A percentile compares a stretch with the other conserved stretches of the same genome.
These are phyloP conservation scores for Rousettus leschenaultii DNA, from an alignment of 2,113 vertebrate genomes.

Conservation along the genomic window DNA sequence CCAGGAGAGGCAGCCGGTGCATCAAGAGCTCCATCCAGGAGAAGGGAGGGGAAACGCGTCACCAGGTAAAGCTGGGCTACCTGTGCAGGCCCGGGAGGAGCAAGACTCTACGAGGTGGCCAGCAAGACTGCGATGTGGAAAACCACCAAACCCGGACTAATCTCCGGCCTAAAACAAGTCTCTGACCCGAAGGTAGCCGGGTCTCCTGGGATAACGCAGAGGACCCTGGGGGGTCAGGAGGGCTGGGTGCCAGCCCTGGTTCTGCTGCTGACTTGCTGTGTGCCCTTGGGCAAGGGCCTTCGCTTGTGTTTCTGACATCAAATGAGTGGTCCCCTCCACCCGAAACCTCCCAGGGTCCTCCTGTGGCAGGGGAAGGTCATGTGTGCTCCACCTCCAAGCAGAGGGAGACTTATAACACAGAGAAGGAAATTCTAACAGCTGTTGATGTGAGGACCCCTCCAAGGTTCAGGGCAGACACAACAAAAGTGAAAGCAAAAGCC, in stretches of 20 bases:
- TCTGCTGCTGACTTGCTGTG: not conserved
- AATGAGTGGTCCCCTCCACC: not conserved
- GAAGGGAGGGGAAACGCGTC: not conserved
- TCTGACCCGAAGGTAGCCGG: not conserved
- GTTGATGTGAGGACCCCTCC: not conserved
- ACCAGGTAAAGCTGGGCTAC: not conserved
- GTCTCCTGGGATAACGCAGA: not conserved
- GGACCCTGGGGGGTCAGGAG: too few species aligned
- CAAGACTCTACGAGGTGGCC: fast-evolving
- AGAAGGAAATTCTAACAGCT: not conserved
- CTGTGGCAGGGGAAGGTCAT: not conserved
- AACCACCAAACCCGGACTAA: not conserved
- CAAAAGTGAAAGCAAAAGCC: constrained; percentile 47
- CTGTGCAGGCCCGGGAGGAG: not conserved
- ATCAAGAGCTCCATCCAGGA: not conserved
- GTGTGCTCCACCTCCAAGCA: not conserved
- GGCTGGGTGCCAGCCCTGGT: not conserved
- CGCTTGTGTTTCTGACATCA: not conserved
- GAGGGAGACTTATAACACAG: fast-evolving
- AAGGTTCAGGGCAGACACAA: not conserved
- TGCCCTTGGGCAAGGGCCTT: not conserved
- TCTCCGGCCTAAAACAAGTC: not conserved
- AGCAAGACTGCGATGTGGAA: not conserved
- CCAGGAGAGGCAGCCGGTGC: not conserved
- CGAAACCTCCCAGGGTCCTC: not conserved